A percentile compares a stretch with the other conserved stretches of the same genome.
phyloP scores from a whole-genome alignment of 2,797 vertebrate species.

The Pteropus rufus region DNA sequence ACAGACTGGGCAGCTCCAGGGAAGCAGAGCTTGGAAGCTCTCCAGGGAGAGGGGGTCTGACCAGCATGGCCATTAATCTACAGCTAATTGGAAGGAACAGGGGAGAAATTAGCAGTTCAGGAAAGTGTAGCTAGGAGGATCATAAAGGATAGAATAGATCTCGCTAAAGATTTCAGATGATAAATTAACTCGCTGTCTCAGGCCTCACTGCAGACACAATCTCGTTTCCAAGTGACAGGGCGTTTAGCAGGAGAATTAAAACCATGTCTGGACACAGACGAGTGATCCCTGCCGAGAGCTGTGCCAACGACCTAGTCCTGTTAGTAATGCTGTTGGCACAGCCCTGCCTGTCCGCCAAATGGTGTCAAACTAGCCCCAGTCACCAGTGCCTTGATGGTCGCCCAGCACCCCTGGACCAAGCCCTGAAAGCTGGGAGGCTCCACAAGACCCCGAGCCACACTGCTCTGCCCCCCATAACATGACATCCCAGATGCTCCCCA shows the following conservation, averaged over 20 bases:
- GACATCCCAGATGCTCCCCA: neutral
- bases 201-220: neutral
- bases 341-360: neutral
- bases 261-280: slow-evolving; percentile 25
- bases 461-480: neutral
- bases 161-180: slow-evolving; percentile 56
- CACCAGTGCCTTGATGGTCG: neutral
- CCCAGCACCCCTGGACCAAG: neutral
- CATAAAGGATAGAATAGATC: slow-evolving; percentile 33
- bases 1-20: rapidly evolving
- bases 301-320: slow-evolving; percentile 36
- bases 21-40: neutral
- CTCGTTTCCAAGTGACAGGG: slow-evolving; percentile 39
- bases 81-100: slow-evolving; percentile 71
- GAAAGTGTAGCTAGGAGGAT: slow-evolving; percentile 51
- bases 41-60: neutral
- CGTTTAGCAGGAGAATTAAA: slow-evolving; percentile 18
- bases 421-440: neutral
- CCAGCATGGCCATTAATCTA: slow-evolving; percentile 62
- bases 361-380: neutral
- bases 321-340: neutral
- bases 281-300: neutral
- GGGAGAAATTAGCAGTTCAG: slow-evolving; percentile 76
- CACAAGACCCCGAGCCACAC: neutral
- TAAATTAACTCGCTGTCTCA: slow-evolving; percentile 29